Conservation (phyloP, 2,888 invertebrate genomes). For the Ethmia dodecea region DNA sequence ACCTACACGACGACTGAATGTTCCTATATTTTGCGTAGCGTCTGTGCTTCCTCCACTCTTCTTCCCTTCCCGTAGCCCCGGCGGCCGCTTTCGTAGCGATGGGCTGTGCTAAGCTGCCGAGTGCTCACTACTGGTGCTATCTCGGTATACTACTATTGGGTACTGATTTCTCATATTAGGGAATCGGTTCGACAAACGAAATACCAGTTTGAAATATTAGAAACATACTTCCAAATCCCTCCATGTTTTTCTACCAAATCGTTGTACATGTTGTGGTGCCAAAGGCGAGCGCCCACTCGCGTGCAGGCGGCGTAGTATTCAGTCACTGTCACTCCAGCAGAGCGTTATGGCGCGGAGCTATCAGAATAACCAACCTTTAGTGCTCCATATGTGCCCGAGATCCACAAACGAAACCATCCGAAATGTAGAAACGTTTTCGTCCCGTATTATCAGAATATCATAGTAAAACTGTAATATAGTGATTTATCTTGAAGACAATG, state of each 20-base stretch:
- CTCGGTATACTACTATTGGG: slow-evolving; percentile 6
- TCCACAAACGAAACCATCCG: too few species aligned
- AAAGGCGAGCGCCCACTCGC: slow-evolving; percentile 22
- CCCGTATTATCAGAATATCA: too few species aligned
- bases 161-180: slow-evolving; percentile 3
- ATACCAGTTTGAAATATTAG: not conserved
- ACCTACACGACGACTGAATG: slow-evolving; percentile 50
- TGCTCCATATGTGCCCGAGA: too few species aligned
- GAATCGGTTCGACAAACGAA: too few species aligned
- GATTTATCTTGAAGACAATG: too few species aligned
- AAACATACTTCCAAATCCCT: slow-evolving; percentile 38
- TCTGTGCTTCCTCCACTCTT: slow-evolving; percentile 38
- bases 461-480: too few species aligned
- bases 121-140: slow-evolving; percentile 49
- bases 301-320: slow-evolving; percentile 8
- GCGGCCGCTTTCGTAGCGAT: slow-evolving; percentile 10
- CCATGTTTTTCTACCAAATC: slow-evolving; percentile 24
- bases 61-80: too few species aligned
- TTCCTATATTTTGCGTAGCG: slow-evolving; percentile 44
- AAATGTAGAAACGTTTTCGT: too few species aligned
- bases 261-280: slow-evolving; percentile 26
- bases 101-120: slow-evolving; percentile 20
- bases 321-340: too few species aligned
- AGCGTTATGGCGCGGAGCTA: too few species aligned
- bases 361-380: too few species aligned